phyloP scores from a whole-genome alignment of 2,888 invertebrate genomes.

The Julus scandinavius region DNA sequence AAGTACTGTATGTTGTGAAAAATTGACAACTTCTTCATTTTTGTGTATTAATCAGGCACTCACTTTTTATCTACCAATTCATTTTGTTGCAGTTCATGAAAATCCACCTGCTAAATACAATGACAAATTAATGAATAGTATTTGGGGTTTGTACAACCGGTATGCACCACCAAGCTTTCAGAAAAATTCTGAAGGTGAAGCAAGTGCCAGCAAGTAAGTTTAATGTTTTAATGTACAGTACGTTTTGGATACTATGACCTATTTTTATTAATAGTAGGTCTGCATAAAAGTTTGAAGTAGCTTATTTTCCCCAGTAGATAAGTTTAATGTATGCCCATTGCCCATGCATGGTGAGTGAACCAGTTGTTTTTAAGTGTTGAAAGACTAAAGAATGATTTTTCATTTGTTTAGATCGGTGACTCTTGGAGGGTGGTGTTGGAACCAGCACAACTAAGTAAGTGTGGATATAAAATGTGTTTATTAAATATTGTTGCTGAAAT shows the following conservation, averaged over 20 bases:
- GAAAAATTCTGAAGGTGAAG: conserved; percentile 65
- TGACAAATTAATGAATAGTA: conserved; percentile 88
- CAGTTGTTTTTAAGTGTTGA: neutral
- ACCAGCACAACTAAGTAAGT: conserved; percentile 48
- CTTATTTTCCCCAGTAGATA: neutral
- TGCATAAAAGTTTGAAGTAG: neutral
- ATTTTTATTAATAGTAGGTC: neutral
- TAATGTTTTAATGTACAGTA: neutral
- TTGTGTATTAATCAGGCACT: neutral
- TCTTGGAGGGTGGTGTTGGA: conserved; percentile 47
- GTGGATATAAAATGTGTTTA: neutral
- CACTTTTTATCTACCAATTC: neutral
- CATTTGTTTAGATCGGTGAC: conserved; percentile 46
- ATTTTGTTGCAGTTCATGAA: conserved; percentile 53
- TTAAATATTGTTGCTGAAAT: neutral
- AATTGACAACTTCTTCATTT: neutral
- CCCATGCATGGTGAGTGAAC: neutral
- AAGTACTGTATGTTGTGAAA: too few species aligned
- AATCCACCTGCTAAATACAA: conserved; percentile 78
- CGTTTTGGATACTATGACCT: neutral
- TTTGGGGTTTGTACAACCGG: conserved; percentile 90
- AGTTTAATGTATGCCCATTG: neutral
- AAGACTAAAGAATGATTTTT: neutral
- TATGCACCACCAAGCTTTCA: conserved; percentile 90
- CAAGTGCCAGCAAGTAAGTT: conserved; percentile 1